These are phyloP conservation scores for Chloropsis hardwickii DNA, from an alignment of 2,113 vertebrate species.

Conservation along the genomic window DNA sequence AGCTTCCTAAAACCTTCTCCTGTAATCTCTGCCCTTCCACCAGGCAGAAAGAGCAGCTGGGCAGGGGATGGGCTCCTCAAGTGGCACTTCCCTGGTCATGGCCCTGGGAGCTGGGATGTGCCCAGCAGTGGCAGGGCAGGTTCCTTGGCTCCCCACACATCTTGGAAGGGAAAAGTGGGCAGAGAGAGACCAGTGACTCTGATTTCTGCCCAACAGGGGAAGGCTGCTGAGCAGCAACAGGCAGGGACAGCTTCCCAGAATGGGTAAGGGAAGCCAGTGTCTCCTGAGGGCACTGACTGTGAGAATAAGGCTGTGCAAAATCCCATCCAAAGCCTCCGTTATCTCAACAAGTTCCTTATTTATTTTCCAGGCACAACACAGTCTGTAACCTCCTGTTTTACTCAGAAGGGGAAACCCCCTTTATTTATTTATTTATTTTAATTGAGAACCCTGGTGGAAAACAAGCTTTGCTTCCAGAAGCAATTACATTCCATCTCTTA, in stretches of 20 bases:
- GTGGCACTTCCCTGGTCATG: accelerated
- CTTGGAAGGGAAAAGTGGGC: too few species aligned
- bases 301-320: neutral
- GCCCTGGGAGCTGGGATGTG: accelerated
- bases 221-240: neutral
- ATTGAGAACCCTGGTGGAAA: neutral
- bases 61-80: neutral
- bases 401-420: neutral
- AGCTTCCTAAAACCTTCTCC: neutral
- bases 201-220: neutral
- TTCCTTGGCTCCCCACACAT: accelerated
- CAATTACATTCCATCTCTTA: conserved; percentile 31
- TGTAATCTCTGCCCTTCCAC: neutral
- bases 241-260: neutral
- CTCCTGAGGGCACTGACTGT: accelerated
- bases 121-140: neutral
- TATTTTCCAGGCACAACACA: neutral
- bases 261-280: neutral
- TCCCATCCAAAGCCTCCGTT: neutral
- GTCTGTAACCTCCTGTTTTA: neutral
- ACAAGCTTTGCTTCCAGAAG: conserved; percentile 7
- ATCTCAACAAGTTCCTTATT: neutral
- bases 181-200: neutral
- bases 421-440: neutral
- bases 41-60: neutral